Conservation (phyloP, 2,888 invertebrate species). For the Drosophila pegasa region DNA sequence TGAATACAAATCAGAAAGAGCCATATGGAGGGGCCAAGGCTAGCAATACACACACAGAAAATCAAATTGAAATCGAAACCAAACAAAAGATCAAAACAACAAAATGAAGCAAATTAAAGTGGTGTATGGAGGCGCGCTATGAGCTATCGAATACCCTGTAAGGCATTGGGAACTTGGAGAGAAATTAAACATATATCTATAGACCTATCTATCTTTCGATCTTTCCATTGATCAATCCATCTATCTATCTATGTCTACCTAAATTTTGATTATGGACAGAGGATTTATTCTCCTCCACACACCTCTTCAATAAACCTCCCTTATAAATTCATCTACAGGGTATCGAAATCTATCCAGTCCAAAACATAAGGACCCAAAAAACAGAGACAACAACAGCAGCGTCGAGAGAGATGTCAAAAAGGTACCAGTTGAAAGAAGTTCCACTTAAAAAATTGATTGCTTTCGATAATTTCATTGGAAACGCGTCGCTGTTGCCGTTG, state of each 20-base stretch:
- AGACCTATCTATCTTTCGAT: too few species aligned
- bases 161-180: too few species aligned
- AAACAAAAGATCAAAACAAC: conserved; percentile 58
- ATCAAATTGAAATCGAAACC: conserved; percentile 75
- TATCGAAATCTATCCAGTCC: background rate
- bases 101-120: conserved; percentile 17
- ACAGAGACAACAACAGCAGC: conserved; percentile 7
- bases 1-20: conserved; percentile 70
- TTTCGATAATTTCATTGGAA: conserved; percentile 78
- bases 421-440: conserved; percentile 63
- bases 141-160: background rate
- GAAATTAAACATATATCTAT: too few species aligned
- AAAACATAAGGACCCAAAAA: conserved; percentile 30
- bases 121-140: background rate
- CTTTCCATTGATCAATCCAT: too few species aligned
- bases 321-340: background rate
- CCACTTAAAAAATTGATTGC: conserved; percentile 80
- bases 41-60: conserved; percentile 31
- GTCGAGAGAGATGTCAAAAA: conserved; percentile 30
- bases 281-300: background rate
- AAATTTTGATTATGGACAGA: too few species aligned
- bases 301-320: too few species aligned
- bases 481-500: conserved; percentile 70
- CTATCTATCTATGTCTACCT: too few species aligned
- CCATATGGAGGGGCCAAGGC: conserved; percentile 5